A percentile compares a stretch with the other conserved stretches of the same genome.
phyloP scores from a whole-genome alignment of 1,140 invertebrate species.

The Mesaphorura yosii region DNA sequence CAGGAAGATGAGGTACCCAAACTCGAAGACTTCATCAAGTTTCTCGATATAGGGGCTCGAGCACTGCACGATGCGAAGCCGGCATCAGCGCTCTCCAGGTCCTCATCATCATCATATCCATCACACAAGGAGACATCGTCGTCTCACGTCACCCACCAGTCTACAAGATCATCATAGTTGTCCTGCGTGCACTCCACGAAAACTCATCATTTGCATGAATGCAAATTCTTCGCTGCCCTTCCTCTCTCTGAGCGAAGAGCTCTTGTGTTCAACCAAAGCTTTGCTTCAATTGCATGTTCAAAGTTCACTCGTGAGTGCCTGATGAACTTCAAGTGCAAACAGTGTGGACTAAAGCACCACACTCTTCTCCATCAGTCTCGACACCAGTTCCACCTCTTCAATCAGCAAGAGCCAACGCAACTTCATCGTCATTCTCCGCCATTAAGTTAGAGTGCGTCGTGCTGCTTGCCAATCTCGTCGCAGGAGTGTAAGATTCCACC shows the following conservation, averaged over 20 bases:
- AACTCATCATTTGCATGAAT: not conserved
- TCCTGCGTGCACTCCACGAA: not conserved
- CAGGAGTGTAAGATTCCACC: not conserved
- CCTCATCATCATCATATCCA: no score
- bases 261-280: not conserved
- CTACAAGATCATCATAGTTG: no score
- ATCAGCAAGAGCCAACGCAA: not conserved
- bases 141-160: no score
- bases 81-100: no score
- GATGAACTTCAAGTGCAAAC: not conserved
- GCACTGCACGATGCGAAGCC: not conserved
- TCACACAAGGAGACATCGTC: no score
- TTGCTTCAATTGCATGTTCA: constrained; percentile 1
- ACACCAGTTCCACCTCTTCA: not conserved
- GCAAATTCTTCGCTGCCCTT: not conserved
- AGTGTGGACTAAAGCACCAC: not conserved
- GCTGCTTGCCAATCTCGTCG: not conserved
- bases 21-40: not conserved
- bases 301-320: not conserved
- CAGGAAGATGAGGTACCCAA: not conserved
- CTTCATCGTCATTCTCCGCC: not conserved
- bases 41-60: not conserved
- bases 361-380: not conserved
- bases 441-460: not conserved
- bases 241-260: not conserved